A percentile compares a stretch with the other conserved stretches of the same genome.
These are phyloP conservation scores for Torymus auratus DNA, from an alignment of 2,888 invertebrate species.

Conservation along the genomic window DNA sequence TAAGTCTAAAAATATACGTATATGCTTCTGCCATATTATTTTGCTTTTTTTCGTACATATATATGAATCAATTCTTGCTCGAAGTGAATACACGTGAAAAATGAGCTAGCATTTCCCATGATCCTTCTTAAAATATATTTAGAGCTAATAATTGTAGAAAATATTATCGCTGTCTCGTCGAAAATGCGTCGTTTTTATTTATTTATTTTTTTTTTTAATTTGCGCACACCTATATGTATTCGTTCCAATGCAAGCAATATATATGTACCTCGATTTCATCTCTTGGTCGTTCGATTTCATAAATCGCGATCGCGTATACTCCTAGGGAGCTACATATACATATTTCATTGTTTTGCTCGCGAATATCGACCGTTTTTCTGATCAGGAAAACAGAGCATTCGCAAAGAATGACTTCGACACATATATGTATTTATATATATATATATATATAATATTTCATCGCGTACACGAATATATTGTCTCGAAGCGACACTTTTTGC, in stretches of 20 bases:
- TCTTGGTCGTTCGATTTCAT: neutral
- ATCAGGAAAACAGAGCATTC: slow-evolving; percentile 25
- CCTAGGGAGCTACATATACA: too few relatives aligned
- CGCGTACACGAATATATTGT: slow-evolving; percentile 36
- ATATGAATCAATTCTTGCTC: slow-evolving; percentile 16
- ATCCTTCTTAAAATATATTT: slow-evolving; percentile 31
- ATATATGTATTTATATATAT: neutral
- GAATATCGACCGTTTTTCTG: slow-evolving; percentile 3
- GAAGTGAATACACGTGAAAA: slow-evolving; percentile 30
- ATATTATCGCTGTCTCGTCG: slow-evolving; percentile 30
- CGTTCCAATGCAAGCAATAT: neutral
- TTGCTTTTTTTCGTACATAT: slow-evolving; percentile 18
- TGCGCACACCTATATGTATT: neutral
- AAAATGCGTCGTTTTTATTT: slow-evolving; percentile 1
- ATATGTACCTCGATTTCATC: neutral
- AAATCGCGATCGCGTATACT: too few relatives aligned
- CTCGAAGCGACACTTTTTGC: slow-evolving; percentile 27
- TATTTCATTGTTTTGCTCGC: neutral
- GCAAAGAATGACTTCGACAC: neutral
- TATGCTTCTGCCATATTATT: slow-evolving; percentile 1
- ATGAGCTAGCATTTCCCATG: slow-evolving; percentile 38
- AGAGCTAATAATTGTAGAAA: slow-evolving; percentile 46
- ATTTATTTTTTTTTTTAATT: neutral
- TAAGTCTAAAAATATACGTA: slow-evolving; percentile 48
- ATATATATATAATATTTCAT: slow-evolving; percentile 14